Base-by-base conservation (phyloP, 92 coral and sea anemone species). In the Paragorgia papillata region DNA sequence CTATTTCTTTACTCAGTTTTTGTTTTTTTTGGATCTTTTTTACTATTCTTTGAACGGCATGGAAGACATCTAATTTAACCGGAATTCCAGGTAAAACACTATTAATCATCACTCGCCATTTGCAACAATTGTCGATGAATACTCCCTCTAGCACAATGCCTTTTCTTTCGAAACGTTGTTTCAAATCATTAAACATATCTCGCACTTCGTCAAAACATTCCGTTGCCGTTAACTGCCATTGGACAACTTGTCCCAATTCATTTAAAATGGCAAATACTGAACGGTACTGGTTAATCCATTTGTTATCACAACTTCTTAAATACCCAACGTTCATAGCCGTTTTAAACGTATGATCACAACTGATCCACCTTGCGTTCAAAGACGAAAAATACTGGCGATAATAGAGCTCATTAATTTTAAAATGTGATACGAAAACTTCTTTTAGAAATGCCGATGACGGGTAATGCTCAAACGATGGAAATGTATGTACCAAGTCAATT, bases 331-430 rank as follows among this genome's bases (percentile, higher is more conserved):
- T 81, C n/a, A 62, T 62, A 24, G 66, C 85, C 27, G 63, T 57
- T 81, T 81, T 71, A 24, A 81, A 81, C 2, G 80, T 81, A 44
- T 81, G 85, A 53, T 70, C 85, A 37, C 80, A 81, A 34, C 41
- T 44, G 8, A 81, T 28, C 85, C 85, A 61, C 58, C 19, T 51
- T 3, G 58, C 26, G 17, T 51, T 51, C 17, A 12, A 5, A 3
- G 58, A 51, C 58, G 58, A 51, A 3, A 51, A 51, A 17, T 51
- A 51, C 6, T 17, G 20, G 26, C 58, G 58, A 51, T 51, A 51
- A 51, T 51, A 51, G 9, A 51, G 26, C 19, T 51, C 58, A 22
- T 51, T 51, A 6, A 22, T 22, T 51, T 51, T 51, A 22, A 51
- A 51, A 22, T 51, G 6, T 5, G 58, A 7, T 5, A 51, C 21